Percentiles rank a stretch among this genome's conserved stretches.
Conservation (phyloP, 2,113 vertebrate genomes). For the Grammatotria lemairii region DNA sequence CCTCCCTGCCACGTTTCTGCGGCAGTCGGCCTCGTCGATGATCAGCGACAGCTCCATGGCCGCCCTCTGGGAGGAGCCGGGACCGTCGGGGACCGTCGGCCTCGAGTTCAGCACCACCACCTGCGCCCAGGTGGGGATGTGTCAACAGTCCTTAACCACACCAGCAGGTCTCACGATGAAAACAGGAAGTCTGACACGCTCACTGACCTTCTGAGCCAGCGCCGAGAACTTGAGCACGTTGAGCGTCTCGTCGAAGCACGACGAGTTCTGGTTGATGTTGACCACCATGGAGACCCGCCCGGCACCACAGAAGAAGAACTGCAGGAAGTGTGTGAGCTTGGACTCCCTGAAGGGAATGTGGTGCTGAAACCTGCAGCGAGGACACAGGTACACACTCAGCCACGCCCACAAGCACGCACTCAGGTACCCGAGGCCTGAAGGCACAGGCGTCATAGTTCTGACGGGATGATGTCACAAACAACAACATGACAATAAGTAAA, state of each 20-base stretch:
- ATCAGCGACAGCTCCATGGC: conserved; percentile 49
- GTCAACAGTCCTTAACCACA: not conserved
- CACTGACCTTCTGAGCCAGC: conserved; percentile 82
- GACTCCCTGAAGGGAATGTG: conserved; percentile 94
- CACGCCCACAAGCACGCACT: not conserved
- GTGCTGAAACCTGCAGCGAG: conserved; percentile 73
- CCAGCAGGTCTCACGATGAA: not conserved
- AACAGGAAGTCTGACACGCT: not conserved
- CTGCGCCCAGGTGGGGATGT: not conserved
- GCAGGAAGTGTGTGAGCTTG: conserved; percentile 93
- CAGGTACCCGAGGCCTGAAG: not conserved
- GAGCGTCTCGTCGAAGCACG: conserved; percentile 87
- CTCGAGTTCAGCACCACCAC: conserved; percentile 30
- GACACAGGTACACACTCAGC: not conserved
- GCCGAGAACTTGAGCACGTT: conserved; percentile 93
- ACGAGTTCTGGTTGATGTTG: conserved; percentile 83
- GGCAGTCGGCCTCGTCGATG: conserved; percentile 23
- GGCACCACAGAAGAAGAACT: conserved; percentile 90
- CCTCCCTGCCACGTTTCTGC: not conserved
- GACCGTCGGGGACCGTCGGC: not conserved
- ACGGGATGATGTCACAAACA: not conserved
- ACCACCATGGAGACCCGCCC: conserved; percentile 91
- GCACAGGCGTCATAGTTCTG: not conserved
- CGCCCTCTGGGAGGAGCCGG: not conserved
- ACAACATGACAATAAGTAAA: not conserved